These are phyloP conservation scores for Molanna angustata DNA, from an alignment of 2,888 invertebrate genomes.

Conservation along the genomic window DNA sequence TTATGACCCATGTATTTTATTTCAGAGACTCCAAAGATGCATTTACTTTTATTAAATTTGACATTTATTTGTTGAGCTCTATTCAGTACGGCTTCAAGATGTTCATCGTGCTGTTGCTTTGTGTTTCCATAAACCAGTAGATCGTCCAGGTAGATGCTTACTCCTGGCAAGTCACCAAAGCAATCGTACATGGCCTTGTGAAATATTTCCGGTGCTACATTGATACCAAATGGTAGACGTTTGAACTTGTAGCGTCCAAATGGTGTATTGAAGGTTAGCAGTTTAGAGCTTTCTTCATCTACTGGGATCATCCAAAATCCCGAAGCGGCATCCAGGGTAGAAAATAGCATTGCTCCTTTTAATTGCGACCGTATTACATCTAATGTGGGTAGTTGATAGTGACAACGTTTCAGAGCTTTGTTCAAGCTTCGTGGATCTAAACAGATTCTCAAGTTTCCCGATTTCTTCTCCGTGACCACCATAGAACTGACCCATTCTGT, in stretches of 20 bases:
- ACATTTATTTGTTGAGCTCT: background rate
- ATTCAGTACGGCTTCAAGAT: background rate
- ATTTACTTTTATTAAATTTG: slow-evolving; percentile 27
- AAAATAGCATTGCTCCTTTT: background rate
- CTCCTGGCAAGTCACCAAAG: slow-evolving; percentile 9
- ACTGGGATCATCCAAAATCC: slow-evolving; percentile 1
- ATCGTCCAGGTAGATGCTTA: slow-evolving; percentile 7
- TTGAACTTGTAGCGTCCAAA: slow-evolving; percentile 2
- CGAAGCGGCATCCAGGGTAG: slow-evolving; percentile 1
- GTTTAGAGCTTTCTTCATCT: slow-evolving; percentile 1
- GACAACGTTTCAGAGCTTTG: background rate
- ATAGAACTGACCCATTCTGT: slow-evolving; percentile 3
- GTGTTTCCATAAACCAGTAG: background rate
- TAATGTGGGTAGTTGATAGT: slow-evolving; percentile 1
- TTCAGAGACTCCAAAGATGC: slow-evolving; percentile 18
- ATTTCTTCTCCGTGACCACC: slow-evolving; percentile 6
- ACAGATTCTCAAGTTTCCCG: background rate
- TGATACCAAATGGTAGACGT: slow-evolving; percentile 3
- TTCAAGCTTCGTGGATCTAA: slow-evolving; percentile 1
- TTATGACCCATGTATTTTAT: slow-evolving; percentile 34
- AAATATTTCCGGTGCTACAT: slow-evolving; percentile 7
- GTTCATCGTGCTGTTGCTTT: slow-evolving; percentile 1
- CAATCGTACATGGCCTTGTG: slow-evolving; percentile 2
- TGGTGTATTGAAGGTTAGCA: slow-evolving; percentile 3
- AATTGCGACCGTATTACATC: slow-evolving; percentile 1